Conservation (phyloP, 2,113 vertebrate genomes). For the Calypte anna region DNA sequence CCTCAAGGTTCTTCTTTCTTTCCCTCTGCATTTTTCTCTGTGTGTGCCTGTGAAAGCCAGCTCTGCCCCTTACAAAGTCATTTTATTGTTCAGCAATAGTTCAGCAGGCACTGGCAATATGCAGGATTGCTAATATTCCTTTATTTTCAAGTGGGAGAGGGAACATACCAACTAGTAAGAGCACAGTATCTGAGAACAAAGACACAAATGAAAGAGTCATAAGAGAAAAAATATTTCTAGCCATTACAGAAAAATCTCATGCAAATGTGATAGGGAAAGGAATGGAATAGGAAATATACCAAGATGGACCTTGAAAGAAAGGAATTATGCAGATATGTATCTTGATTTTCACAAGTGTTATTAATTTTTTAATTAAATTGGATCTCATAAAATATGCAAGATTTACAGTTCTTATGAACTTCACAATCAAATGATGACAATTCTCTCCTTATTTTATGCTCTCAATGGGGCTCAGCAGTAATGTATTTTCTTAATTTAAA, state of each 20-base stretch:
- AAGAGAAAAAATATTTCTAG: background rate
- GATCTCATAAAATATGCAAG: background rate
- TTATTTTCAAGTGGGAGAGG: background rate
- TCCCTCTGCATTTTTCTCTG: background rate
- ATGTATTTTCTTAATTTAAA: constrained; percentile 12
- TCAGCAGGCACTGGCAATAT: constrained; percentile 1
- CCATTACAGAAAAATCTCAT: background rate
- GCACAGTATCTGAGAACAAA: background rate
- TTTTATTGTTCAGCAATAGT: constrained; percentile 32
- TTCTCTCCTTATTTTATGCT: background rate
- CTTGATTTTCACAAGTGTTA: constrained; percentile 34
- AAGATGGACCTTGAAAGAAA: background rate
- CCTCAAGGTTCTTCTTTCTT: background rate
- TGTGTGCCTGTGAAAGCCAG: background rate
- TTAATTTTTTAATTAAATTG: constrained; percentile 23
- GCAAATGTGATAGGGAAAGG: background rate
- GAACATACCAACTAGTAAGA: background rate
- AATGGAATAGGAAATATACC: background rate
- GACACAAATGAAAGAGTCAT: constrained; percentile 9
- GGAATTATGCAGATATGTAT: background rate
- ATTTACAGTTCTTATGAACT: constrained; percentile 7
- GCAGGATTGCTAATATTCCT: background rate
- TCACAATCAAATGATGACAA: background rate
- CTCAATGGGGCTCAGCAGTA: background rate
- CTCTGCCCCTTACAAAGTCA: background rate